phyloP scores from a whole-genome alignment of 2,888 invertebrate genomes.

The Nomada fabriciana region DNA sequence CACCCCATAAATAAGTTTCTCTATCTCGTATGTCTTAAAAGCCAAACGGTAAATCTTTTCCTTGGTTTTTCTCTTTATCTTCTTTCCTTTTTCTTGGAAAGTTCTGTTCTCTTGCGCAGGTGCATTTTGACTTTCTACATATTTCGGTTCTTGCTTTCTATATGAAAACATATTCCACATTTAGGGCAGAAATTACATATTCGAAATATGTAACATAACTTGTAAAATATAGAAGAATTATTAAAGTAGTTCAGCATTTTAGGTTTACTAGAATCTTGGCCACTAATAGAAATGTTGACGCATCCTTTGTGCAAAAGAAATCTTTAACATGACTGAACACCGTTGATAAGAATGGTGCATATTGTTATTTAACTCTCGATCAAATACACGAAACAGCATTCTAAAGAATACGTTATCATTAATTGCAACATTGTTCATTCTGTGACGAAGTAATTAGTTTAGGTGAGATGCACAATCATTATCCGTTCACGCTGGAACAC shows the following conservation, averaged over 20 bases:
- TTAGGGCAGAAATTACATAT: no score
- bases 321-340: no score
- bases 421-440: slow-evolving; percentile 12
- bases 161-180: no score
- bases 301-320: no score
- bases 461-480: slow-evolving; percentile 43
- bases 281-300: no score
- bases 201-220: no score
- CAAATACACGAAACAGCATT: no score
- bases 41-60: slow-evolving; percentile 65
- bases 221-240: no score
- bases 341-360: no score
- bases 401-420: not conserved
- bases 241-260: no score
- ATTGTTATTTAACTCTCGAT: not conserved
- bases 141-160: not conserved
- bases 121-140: slow-evolving; percentile 7
- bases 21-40: slow-evolving; percentile 66
- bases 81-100: slow-evolving; percentile 21
- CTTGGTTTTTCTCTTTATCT: slow-evolving; percentile 26
- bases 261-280: no score
- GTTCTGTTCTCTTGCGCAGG: slow-evolving; percentile 2
- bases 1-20: slow-evolving; percentile 70
- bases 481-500: slow-evolving; percentile 47
- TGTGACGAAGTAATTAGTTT: slow-evolving; percentile 41